Evolutionary conservation across 2,113 vertebrate genomes (phyloP).

Genomic region (Perca fluviatilis): DNA sequence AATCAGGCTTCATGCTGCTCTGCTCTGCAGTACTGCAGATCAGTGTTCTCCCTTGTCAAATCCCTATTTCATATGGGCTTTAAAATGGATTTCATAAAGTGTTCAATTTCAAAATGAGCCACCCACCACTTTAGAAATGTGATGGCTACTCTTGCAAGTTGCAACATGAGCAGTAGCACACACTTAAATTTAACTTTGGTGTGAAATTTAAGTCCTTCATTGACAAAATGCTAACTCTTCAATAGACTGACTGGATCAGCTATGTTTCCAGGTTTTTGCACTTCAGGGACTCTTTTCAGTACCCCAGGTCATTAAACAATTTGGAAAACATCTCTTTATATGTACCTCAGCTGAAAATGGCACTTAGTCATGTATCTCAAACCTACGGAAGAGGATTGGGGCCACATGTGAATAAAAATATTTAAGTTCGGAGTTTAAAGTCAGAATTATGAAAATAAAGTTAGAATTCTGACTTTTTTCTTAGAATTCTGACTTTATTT

Average conservation of each 20-base stretch:
- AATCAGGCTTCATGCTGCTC: conserved; percentile 65
- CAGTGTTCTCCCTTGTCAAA: conserved; percentile 66
- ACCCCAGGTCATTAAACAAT: not conserved
- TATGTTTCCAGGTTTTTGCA: not conserved
- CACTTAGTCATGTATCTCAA: conserved; percentile 19
- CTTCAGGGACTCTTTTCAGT: conserved; percentile 9
- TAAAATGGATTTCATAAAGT: conserved; percentile 69
- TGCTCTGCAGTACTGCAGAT: conserved; percentile 46
- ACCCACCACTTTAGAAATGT: conserved; percentile 34
- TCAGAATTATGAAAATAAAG: no score
- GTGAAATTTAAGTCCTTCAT: conserved; percentile 35
- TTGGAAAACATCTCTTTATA: conserved; percentile 20
- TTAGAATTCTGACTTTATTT: no score
- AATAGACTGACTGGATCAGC: not conserved
- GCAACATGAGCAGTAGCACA: conserved; percentile 21
- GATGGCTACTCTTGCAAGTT: conserved; percentile 36
- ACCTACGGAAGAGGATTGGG: not conserved
- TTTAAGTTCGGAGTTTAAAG: no score
- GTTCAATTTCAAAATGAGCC: conserved; percentile 66
- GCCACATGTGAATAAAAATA: no score
- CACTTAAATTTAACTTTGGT: conserved; percentile 20
- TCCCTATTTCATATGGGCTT: conserved; percentile 54
- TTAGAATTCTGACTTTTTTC: no score
- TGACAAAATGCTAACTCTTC: conserved; percentile 36
- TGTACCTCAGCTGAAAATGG: conserved; percentile 15